Conservation (phyloP, 2,888 invertebrate genomes). For the Escarpia spicata region DNA sequence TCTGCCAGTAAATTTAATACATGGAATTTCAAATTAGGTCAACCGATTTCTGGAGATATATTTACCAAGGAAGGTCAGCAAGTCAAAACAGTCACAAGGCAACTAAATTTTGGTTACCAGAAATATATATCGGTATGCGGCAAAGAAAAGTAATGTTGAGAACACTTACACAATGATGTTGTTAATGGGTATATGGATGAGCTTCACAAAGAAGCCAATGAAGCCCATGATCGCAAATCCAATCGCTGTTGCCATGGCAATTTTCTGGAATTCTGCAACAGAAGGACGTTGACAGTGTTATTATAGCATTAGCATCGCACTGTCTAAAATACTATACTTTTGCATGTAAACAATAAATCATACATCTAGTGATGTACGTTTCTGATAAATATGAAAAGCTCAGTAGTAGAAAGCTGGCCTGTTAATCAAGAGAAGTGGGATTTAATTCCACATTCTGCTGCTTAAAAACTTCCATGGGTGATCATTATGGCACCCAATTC, state of each 20-base stretch:
- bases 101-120: neutral
- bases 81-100: neutral
- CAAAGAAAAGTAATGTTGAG: neutral
- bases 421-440: no score
- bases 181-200: slow-evolving; percentile 97
- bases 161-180: slow-evolving; percentile 69
- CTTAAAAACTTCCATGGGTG: no score
- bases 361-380: no score
- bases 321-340: no score
- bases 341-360: no score
- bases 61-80: neutral
- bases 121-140: no score
- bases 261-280: slow-evolving; percentile 95
- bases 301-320: no score
- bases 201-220: slow-evolving; percentile 99
- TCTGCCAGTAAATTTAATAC: neutral
- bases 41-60: neutral
- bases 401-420: no score
- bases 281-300: neutral
- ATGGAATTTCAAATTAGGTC: neutral
- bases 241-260: slow-evolving; percentile 98
- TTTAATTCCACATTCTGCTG: no score
- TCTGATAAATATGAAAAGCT: no score
- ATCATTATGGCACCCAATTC: no score
- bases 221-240: slow-evolving; percentile 99